Evolutionary conservation across 2,113 vertebrate species (phyloP).

Genomic region (Panthera tigris): DNA sequence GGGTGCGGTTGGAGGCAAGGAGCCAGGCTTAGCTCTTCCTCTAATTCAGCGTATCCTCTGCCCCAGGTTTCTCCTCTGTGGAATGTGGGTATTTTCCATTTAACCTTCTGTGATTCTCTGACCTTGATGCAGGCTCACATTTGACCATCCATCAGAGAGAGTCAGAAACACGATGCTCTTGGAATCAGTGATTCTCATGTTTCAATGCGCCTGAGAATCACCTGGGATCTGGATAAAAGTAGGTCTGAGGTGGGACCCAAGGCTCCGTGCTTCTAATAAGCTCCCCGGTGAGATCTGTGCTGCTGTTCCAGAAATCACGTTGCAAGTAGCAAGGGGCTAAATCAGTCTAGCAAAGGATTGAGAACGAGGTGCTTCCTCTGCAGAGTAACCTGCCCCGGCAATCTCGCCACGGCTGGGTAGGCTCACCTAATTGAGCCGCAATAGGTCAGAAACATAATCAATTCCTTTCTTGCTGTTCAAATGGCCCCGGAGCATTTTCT

Average conservation of each 20-base stretch:
- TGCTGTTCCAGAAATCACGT: not conserved
- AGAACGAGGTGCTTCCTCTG: not conserved
- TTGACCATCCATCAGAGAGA: not conserved
- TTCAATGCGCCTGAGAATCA: not conserved
- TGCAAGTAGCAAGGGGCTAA: not conserved
- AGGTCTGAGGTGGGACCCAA: not conserved
- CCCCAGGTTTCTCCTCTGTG: not conserved
- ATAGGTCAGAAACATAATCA: slow-evolving; percentile 48
- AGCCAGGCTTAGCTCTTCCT: not conserved
- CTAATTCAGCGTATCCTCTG: not conserved
- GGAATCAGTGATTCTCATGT: not conserved
- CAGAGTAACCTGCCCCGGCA: not conserved
- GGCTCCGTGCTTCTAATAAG: not conserved
- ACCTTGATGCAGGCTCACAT: not conserved
- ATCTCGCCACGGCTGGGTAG: not conserved
- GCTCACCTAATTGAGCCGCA: not conserved
- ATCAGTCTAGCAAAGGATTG: not conserved
- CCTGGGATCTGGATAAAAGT: not conserved
- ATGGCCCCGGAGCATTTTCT: not conserved
- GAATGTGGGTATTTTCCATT: not conserved
- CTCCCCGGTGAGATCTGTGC: not conserved
- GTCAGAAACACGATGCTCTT: not conserved
- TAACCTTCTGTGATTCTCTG: not conserved
- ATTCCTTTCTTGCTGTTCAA: not conserved
- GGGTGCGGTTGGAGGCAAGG: not conserved